Conservation (phyloP, 2,113 vertebrate genomes). For the Coryphaenoides rupestris region DNA sequence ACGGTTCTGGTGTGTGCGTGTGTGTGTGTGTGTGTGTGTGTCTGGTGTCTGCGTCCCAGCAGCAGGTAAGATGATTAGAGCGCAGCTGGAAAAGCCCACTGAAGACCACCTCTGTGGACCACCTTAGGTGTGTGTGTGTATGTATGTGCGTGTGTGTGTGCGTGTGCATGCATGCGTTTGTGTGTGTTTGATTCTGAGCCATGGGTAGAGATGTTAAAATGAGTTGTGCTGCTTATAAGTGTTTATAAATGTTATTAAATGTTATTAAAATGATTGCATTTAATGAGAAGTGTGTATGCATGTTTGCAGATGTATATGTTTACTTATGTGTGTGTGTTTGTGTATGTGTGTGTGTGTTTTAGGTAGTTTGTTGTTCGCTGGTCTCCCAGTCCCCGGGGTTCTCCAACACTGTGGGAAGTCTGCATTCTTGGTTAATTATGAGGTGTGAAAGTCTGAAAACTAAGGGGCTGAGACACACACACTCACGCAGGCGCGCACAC, state of each 20-base stretch:
- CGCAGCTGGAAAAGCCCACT: constrained; percentile 53
- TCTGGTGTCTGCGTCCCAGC: constrained; percentile 48
- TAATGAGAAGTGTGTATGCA: no score
- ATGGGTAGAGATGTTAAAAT: no score
- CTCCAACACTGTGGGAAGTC: constrained; percentile 51
- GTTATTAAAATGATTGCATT: no score
- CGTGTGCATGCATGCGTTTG: constrained; percentile 12
- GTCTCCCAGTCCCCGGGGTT: constrained; percentile 49
- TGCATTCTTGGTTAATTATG: constrained; percentile 67
- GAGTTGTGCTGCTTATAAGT: no score
- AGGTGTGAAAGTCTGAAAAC: constrained; percentile 68
- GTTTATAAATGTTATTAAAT: no score
- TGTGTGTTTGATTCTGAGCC: constrained; percentile 10
- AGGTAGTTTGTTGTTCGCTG: constrained; percentile 46
- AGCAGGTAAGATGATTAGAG: constrained; percentile 62
- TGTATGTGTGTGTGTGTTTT: constrained; percentile 13
- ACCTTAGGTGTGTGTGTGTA: constrained; percentile 42
- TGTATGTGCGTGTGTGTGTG: constrained; percentile 7
- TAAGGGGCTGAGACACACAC: constrained; percentile 34
- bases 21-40: constrained; percentile 4
- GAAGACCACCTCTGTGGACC: constrained; percentile 71
- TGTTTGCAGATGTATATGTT: background rate
- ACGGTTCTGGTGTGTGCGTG: background rate
- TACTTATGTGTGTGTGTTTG: background rate
- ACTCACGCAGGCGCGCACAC: constrained; percentile 3